phyloP scores from a whole-genome alignment of 1,140 invertebrate species.

The Calephelis virginiensis region DNA sequence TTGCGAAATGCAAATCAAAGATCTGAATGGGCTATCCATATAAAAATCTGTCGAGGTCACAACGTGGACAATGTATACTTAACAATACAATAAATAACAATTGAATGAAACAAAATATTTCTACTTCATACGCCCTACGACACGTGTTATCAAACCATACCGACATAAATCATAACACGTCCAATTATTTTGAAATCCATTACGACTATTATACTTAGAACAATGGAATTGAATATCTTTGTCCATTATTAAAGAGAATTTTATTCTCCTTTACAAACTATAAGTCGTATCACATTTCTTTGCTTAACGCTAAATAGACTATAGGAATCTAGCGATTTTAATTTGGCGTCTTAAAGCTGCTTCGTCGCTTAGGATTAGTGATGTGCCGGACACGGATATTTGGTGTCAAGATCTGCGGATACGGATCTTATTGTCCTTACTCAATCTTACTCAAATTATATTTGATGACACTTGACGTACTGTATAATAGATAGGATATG shows the following conservation, averaged over 20 bases:
- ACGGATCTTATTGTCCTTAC: no score
- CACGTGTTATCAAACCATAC: conserved; percentile 24
- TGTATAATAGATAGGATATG: no score
- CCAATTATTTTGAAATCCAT: conserved; percentile 26
- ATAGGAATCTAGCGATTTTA: conserved; percentile 14
- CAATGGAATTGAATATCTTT: conserved; percentile 13
- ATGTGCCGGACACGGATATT: no score
- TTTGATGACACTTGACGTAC: no score
- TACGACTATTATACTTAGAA: conserved; percentile 13
- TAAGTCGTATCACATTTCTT: conserved; percentile 4
- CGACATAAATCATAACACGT: conserved; percentile 24
- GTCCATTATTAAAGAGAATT: conserved; percentile 9
- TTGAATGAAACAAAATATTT: conserved; percentile 12
- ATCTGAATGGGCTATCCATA: no score
- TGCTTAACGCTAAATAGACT: background rate
- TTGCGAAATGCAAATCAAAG: no score
- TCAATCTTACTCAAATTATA: no score
- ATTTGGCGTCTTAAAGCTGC: conserved; percentile 16
- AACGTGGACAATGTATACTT: background rate
- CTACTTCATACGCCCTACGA: background rate
- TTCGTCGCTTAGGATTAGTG: background rate
- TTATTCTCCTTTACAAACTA: conserved; percentile 12
- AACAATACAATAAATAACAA: background rate
- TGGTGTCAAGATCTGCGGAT: no score
- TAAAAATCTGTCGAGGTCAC: no score